These are phyloP conservation scores for Diceros bicornis DNA, from an alignment of 2,797 vertebrate species.

Conservation along the genomic window DNA sequence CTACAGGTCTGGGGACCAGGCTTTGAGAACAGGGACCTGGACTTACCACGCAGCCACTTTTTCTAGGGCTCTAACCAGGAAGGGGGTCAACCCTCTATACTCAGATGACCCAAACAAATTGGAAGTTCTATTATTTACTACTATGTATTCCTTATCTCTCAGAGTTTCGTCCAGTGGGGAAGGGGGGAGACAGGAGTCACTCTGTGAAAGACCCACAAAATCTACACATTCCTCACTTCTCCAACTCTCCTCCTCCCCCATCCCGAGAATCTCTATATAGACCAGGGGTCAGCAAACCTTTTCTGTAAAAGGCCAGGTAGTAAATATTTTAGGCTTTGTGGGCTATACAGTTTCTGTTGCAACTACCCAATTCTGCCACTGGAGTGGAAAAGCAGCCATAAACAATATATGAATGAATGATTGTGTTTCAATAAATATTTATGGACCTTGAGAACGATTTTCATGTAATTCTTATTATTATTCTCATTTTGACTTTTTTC, in stretches of 20 bases:
- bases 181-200: background rate
- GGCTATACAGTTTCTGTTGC: background rate
- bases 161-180: background rate
- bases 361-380: background rate
- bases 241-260: background rate
- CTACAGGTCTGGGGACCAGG: background rate
- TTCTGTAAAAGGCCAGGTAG: background rate
- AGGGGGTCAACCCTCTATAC: background rate
- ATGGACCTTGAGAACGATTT: conserved; percentile 6
- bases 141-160: background rate
- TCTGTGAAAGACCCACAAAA: background rate
- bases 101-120: background rate
- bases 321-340: conserved; percentile 10
- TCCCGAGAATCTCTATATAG: background rate
- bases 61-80: background rate
- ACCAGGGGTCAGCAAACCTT: background rate
- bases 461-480: background rate
- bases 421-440: conserved; percentile 44
- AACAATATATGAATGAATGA: background rate
- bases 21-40: background rate
- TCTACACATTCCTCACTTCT: background rate
- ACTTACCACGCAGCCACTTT: background rate
- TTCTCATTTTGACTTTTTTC: conserved; percentile 14
- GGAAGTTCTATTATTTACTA: background rate
- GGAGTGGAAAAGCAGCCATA: background rate